These are phyloP conservation scores for Drosophila subpulchrella DNA, from an alignment of 1,140 invertebrate species.

Conservation along the genomic window DNA sequence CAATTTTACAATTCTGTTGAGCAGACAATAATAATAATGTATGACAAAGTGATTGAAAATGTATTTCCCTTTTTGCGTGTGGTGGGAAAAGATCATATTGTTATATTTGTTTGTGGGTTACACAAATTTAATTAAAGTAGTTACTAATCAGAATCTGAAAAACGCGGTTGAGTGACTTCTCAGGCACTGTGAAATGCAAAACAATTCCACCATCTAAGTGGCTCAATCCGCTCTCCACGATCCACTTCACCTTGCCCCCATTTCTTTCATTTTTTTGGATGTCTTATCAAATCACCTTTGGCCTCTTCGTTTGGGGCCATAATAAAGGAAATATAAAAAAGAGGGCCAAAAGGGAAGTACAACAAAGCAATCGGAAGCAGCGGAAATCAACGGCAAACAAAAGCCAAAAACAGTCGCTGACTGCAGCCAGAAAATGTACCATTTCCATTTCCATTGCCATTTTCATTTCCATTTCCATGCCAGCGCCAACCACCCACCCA, in stretches of 20 bases:
- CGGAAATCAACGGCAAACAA: slow-evolving; percentile 79
- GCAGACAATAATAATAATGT: slow-evolving; percentile 41
- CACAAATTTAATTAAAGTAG: slow-evolving; percentile 9
- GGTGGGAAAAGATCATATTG: neutral
- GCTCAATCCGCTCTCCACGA: slow-evolving; percentile 22
- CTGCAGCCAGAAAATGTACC: slow-evolving; percentile 35
- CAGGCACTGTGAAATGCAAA: slow-evolving; percentile 24
- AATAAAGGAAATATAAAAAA: slow-evolving; percentile 35
- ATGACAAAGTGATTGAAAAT: slow-evolving; percentile 37
- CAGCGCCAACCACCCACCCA: neutral
- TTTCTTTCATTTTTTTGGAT: neutral
- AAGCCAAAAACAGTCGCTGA: slow-evolving; percentile 49
- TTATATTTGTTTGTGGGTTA: too few species aligned
- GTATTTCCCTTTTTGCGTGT: slow-evolving; percentile 3
- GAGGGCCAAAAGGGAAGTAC: slow-evolving; percentile 53
- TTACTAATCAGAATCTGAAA: neutral
- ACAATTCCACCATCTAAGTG: slow-evolving; percentile 45
- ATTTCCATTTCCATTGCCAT: slow-evolving; percentile 19
- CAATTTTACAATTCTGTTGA: slow-evolving; percentile 67
- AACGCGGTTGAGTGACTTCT: slow-evolving; percentile 30
- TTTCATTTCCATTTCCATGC: neutral
- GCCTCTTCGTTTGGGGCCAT: slow-evolving; percentile 26
- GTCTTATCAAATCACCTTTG: slow-evolving; percentile 49
- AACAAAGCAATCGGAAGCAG: slow-evolving; percentile 78
- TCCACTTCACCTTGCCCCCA: slow-evolving; percentile 11